These are phyloP conservation scores for Origma solitaria DNA, from an alignment of 2,113 vertebrate species.

Conservation along the genomic window DNA sequence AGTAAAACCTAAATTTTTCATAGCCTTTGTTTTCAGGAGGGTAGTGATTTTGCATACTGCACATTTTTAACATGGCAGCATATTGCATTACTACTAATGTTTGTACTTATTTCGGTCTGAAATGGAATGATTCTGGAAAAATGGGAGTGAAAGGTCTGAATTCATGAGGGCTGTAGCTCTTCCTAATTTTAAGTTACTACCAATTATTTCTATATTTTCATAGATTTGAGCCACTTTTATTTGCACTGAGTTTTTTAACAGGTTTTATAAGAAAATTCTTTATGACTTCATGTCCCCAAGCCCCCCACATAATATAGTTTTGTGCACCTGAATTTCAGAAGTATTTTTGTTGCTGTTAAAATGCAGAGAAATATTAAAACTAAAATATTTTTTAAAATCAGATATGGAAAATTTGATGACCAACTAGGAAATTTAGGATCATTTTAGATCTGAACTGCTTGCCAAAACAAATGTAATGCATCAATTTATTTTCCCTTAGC, in stretches of 20 bases:
- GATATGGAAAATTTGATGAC: background rate
- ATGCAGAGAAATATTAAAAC: background rate
- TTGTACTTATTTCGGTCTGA: background rate
- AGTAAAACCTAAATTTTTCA: conserved; percentile 60
- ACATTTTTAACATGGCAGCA: conserved; percentile 27
- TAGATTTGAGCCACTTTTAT: background rate
- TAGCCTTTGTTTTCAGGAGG: conserved; percentile 63
- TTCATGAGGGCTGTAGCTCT: background rate
- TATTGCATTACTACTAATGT: background rate
- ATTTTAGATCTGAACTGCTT: background rate
- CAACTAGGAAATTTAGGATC: background rate
- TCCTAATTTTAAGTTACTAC: background rate
- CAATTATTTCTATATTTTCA: background rate
- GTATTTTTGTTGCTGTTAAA: background rate
- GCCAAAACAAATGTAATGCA: background rate
- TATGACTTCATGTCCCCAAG: background rate
- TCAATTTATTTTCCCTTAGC: background rate
- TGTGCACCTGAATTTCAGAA: background rate
- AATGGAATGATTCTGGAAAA: background rate
- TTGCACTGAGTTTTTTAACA: background rate
- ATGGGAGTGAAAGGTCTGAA: background rate
- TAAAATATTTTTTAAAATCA: no score
- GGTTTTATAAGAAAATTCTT: background rate
- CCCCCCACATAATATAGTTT: background rate
- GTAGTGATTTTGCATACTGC: conserved; percentile 58